These are phyloP conservation scores for Botia almorhae DNA, from an alignment of 2,797 vertebrate species.

Conservation along the genomic window DNA sequence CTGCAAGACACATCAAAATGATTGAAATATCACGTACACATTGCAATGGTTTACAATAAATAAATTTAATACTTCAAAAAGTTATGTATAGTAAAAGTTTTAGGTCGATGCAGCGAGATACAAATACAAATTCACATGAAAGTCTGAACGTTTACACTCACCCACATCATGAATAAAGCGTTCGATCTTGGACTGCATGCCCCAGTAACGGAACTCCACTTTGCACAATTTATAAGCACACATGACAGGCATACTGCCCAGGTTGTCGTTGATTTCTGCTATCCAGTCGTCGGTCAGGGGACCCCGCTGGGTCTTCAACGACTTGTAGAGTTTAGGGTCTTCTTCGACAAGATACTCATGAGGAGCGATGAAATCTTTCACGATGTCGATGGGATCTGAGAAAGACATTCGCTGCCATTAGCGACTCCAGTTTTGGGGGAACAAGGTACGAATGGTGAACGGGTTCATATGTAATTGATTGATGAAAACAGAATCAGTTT, in stretches of 20 bases:
- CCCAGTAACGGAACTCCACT: conserved; percentile 99
- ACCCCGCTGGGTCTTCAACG: conserved; percentile 89
- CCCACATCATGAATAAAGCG: conserved; percentile 93
- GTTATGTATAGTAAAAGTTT: too few species aligned
- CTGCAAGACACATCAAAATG: too few species aligned
- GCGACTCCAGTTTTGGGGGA: neutral
- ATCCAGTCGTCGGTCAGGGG: conserved; percentile 94
- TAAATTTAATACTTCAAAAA: too few species aligned
- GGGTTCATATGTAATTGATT: neutral
- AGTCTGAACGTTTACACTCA: conserved; percentile 32
- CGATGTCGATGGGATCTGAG: conserved; percentile 96
- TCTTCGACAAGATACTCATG: conserved; percentile 94
- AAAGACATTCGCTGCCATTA: conserved; percentile 3
- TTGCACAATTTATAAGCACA: conserved; percentile 99
- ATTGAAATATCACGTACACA: too few species aligned
- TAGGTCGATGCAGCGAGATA: too few species aligned
- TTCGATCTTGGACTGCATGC: conserved; percentile 99
- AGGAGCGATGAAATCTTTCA: conserved; percentile 92
- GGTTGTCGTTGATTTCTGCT: conserved; percentile 84
- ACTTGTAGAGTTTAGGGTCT: conserved; percentile 92
- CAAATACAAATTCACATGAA: neutral
- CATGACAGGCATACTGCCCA: conserved; percentile 88
- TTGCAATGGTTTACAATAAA: too few species aligned
- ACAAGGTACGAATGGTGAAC: neutral
- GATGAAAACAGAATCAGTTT: conserved; percentile 1